These are phyloP conservation scores for Genyomyrus donnyi DNA, from an alignment of 2,113 vertebrate genomes.

Conservation along the genomic window DNA sequence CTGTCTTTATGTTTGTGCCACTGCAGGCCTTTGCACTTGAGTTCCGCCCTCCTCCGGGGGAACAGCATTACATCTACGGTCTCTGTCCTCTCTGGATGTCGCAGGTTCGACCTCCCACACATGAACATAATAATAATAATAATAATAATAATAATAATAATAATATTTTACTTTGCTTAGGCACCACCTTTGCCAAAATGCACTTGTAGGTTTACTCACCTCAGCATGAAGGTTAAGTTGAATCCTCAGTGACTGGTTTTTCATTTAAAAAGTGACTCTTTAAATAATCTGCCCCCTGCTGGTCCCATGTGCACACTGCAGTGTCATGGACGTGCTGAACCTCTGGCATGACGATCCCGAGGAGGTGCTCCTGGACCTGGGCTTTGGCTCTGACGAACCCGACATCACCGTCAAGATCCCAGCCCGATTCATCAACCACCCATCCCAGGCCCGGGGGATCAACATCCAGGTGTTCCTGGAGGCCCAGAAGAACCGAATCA, in stretches of 20 bases:
- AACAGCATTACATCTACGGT: conserved; percentile 52
- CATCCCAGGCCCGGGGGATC: conserved; percentile 74
- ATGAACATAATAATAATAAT: background rate
- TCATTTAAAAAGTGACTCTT: background rate
- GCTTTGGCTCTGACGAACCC: conserved; percentile 78
- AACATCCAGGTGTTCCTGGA: conserved; percentile 72
- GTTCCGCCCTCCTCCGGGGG: conserved; percentile 51
- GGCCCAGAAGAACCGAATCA: conserved; percentile 70
- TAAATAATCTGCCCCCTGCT: background rate
- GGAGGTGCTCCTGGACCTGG: conserved; percentile 81
- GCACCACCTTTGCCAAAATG: background rate
- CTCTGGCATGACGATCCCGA: conserved; percentile 76
- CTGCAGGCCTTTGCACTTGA: conserved; percentile 47
- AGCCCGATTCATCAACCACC: conserved; percentile 68
- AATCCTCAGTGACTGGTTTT: background rate
- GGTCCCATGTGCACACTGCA: conserved; percentile 31
- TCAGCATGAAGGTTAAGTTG: background rate
- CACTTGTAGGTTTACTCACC: background rate
- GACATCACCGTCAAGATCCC: conserved; percentile 77
- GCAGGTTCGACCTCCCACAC: conserved; percentile 33
- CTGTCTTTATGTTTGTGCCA: background rate
- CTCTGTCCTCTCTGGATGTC: conserved; percentile 36
- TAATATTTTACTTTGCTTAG: background rate
- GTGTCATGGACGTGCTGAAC: conserved; percentile 69
- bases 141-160: background rate